Evolutionary conservation across 2,888 invertebrate genomes (phyloP), one percentile per base, ranked within the genome.

Genomic region (Steinernema hermaphroditum): DNA sequence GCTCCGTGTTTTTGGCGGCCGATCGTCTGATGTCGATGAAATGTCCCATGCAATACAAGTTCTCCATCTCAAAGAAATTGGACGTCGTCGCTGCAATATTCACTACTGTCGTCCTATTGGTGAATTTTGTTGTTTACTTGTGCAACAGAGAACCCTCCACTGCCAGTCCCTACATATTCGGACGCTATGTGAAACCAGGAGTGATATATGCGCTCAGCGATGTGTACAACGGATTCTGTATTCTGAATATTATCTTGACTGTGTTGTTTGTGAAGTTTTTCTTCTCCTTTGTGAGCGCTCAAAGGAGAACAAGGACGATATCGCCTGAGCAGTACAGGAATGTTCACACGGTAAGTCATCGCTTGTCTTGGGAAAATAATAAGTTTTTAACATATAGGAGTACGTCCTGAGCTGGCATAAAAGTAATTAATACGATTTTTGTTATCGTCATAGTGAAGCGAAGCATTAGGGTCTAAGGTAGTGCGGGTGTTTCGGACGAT

Each of bases 301-400:
- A 54, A 16, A 22, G 27, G 12, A 24, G 12, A 24, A 8, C 27
- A 27, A 54, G 27, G 16, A 24, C 6, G 2, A 27, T 54, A 27
- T 27, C 54, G 24, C 12, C 54, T 14, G 54, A 24, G 54, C 54
- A 54, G 54, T 54, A 54, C 27, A 27, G 22, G 54, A 54, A 27
- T 8, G 54, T 54, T 8, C 8, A 54, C 19, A 24, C 54, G 24
- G 54, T 54, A 54, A 27, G 54, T 37, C n/a, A n/a, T n/a, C n/a
- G n/a, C n/a, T n/a, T n/a, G n/a, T 37, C 12, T 37, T 4, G 37
- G 4, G 6, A 37, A 37, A 37, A 37, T 37, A 8, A 8, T 37
- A 37, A 37, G 37, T 37, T 37, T n/a, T n/a, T n/a, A n/a, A n/a
- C n/a, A n/a, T n/a, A n/a, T n/a, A n/a, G n/a, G n/a, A n/a, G n/a